Evolutionary conservation across 2,113 vertebrate genomes (phyloP), one percentile per base, ranked within the genome.

Genomic region (Chaetorhynchus papuensis): DNA sequence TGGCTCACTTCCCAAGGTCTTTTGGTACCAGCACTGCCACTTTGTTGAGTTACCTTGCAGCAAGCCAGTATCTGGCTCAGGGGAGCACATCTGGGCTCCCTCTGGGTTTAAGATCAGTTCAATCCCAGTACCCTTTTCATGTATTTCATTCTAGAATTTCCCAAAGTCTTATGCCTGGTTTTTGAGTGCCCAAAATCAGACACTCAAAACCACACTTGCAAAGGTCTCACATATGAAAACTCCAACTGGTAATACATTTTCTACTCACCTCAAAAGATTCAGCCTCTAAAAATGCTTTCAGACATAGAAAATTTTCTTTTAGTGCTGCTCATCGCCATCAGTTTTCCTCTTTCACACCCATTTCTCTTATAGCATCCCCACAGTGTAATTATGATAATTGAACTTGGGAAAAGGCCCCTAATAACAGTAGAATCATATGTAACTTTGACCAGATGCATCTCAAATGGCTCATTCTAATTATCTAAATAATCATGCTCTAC

Each of bases 391-490:
- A 80, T 37, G 52, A 37, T 77, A 80, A 90, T 59, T 52, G 61
- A 83, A 61, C 53, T 64, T 81, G 74, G 60, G 53, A 66, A 94
- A 93, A 93, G n/a, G 64, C 35, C 60, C 56, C 39, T 83, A 90
- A 75, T 45, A 92, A 92, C 14, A 44, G 45, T 30, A 13, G 19
- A 94, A 91, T 97, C 13, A 70, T 53, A 88, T 39, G 81, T 75
- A 90, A 87, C 53, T 84, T 96, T 63, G 42, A 95, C 71, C 65
- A 93, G 65, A 50, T 94, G 89, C 71, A 91, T 87, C 61, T 90
- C 53, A 79, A 90, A 81, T 24, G 6, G 31, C 92, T 95, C 88
- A 83, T 92, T 96, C 45, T 57, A 94, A 94, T 94, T 78, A 75
- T 15, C 35, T 83, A 95, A 89, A 79, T 70, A 91, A 86, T 75